Percentiles rank a stretch among this genome's conserved stretches.
Evolutionary conservation across 1,140 invertebrate genomes (phyloP).

Genomic region (Drosophila sulfurigaster): DNA sequence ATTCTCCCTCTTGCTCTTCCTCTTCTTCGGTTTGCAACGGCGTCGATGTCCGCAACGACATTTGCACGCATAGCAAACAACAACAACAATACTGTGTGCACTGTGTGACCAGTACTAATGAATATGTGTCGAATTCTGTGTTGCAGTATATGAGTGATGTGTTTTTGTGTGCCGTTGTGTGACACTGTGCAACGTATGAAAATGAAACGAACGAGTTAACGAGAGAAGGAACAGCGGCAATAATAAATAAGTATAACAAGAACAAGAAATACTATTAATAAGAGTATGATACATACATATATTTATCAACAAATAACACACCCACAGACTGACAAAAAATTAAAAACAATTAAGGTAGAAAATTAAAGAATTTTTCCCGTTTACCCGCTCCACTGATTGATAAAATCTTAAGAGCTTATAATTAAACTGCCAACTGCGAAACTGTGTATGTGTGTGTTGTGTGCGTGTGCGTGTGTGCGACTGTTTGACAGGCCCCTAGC

Average conservation of each 20-base stretch:
- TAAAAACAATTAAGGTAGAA: conserved; percentile 57
- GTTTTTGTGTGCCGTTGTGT: neutral
- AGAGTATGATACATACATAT: conserved; percentile 55
- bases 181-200: conserved; percentile 72
- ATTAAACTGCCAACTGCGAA: conserved; percentile 5
- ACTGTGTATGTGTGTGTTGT: neutral
- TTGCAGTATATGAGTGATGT: neutral
- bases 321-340: conserved; percentile 18
- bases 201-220: conserved; percentile 62
- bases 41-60: conserved; percentile 49
- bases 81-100: conserved; percentile 29
- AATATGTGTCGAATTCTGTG: conserved; percentile 2
- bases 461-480: conserved; percentile 12
- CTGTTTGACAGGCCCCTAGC: neutral
- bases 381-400: conserved; percentile 36
- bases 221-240: conserved; percentile 47
- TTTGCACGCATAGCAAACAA: conserved; percentile 58
- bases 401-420: conserved; percentile 26
- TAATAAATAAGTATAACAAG: conserved; percentile 45
- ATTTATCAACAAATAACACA: conserved; percentile 62
- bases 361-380: conserved; percentile 39
- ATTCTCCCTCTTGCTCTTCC: conserved; percentile 4
- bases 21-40: conserved; percentile 52
- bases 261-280: conserved; percentile 75
- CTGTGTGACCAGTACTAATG: conserved; percentile 41